Base-by-base conservation (phyloP, 2,888 invertebrate genomes). In the Hemaris fuciformis region DNA sequence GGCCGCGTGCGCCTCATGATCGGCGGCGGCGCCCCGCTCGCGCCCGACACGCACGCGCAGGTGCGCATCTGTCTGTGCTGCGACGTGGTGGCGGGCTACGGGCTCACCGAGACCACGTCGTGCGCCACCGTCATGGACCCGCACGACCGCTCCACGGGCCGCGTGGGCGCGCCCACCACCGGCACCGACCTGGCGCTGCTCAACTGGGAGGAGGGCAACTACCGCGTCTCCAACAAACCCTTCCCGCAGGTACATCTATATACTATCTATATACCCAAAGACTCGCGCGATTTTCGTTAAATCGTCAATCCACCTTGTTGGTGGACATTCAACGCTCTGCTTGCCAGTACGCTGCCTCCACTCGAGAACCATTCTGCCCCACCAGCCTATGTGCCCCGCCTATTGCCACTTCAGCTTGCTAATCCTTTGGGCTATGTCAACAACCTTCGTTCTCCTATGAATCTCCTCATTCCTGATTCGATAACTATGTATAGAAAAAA, bases 81-180 rank as follows among this genome's bases (percentile, higher is more conserved):
- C 66, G 96, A 96, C 66, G 95, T 99, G 46, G 95, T 97, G 63
- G 98, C 98, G 81, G 99, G 99, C 59, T 99, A 99, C 89, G 99
- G 99, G 1, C 94, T 99, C 66, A 99, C 99, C 0, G 99, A 99
- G 94, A 98, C 99, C 15, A 97, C 97, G 70, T 98, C 99, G 0
- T 97, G 97, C 77, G 99, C 98, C 59, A 95, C 96, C 64, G 96
- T 97, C 60, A 96, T 96, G 96, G 96, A 96, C 85, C 87, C 79
- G 63, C 76, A 85, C 76, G 97, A 97, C 85, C 75, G 79, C 64
- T 70, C 72, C 69, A 94, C 95, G 34, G 98, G 98, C 57, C 94
- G 98, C 78, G 98, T 97, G 53, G 99, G 99, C 60, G 96, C 96
- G 59, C 98, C 99, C 34, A 94, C 97, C 62, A 94, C 96, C n/a